These are phyloP conservation scores for Steinernema khuongi DNA, from an alignment of 1,140 invertebrate species.

Conservation along the genomic window DNA sequence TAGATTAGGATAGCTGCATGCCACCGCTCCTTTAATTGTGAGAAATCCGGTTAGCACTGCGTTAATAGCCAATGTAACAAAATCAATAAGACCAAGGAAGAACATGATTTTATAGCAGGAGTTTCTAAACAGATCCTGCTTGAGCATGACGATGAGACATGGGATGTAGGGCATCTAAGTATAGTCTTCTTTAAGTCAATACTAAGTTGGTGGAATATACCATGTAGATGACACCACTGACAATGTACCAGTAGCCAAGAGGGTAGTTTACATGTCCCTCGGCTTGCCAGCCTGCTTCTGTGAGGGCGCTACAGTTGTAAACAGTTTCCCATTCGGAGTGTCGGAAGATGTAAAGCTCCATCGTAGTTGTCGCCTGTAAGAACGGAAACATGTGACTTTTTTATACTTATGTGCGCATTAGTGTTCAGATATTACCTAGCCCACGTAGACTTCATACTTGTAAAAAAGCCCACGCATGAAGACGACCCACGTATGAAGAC, in stretches of 20 bases:
- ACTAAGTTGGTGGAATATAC: not conserved
- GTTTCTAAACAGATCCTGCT: conserved; percentile 29
- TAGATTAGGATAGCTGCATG: conserved; percentile 19
- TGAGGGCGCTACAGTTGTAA: conserved; percentile 34
- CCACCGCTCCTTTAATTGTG: conserved; percentile 25
- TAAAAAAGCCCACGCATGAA: no score
- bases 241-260: conserved; percentile 8
- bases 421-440: no score
- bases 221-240: conserved; percentile 21
- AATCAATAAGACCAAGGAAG: not conserved
- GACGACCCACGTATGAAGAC: no score
- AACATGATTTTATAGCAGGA: conserved; percentile 35
- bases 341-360: conserved; percentile 24
- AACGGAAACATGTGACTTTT: no score
- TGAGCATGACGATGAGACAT: conserved; percentile 33
- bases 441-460: no score
- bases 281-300: conserved; percentile 20
- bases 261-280: conserved; percentile 5
- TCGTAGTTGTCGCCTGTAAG: no score
- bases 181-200: not conserved
- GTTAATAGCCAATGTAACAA: conserved; percentile 20
- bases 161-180: conserved; percentile 31
- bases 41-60: conserved; percentile 28
- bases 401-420: no score
- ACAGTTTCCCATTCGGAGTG: conserved; percentile 16